Evolutionary conservation across 2,888 invertebrate genomes (phyloP).

Genomic region (Cosmia trapezina): DNA sequence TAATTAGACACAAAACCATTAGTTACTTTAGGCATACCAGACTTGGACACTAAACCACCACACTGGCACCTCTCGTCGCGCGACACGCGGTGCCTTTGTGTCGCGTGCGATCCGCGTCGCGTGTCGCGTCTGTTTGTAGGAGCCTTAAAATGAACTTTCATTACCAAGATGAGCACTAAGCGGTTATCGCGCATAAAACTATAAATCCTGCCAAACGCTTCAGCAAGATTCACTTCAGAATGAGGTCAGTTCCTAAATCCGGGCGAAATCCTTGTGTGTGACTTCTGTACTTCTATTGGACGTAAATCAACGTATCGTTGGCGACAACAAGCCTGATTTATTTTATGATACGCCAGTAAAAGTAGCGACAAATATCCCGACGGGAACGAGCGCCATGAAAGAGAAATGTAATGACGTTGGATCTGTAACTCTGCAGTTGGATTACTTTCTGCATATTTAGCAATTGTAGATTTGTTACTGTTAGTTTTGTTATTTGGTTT

Average conservation of each 20-base stretch:
- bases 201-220: constrained; percentile 6
- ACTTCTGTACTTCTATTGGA: constrained; percentile 28
- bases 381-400: constrained; percentile 41
- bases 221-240: constrained; percentile 13
- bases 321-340: constrained; percentile 60
- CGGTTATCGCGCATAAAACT: constrained; percentile 7
- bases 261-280: constrained; percentile 20
- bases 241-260: constrained; percentile 11
- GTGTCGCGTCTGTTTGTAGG: too few species aligned
- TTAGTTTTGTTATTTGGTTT: constrained; percentile 2
- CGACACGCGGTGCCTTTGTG: too few species aligned
- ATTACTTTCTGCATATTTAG: constrained; percentile 49
- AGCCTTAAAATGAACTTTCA: not conserved
- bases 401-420: constrained; percentile 49
- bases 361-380: constrained; percentile 49
- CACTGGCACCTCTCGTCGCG: too few species aligned
- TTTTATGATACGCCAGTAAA: constrained; percentile 53
- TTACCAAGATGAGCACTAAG: not conserved
- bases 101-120: too few species aligned
- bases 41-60: not conserved
- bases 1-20: not conserved
- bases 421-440: constrained; percentile 28
- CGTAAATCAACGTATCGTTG: constrained; percentile 50
- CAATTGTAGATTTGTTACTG: constrained; percentile 14
- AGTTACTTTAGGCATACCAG: not conserved